Evolutionary conservation across 2,888 invertebrate genomes (phyloP), one percentile per base, ranked within the genome.

Genomic region (Tribolium freemani): DNA sequence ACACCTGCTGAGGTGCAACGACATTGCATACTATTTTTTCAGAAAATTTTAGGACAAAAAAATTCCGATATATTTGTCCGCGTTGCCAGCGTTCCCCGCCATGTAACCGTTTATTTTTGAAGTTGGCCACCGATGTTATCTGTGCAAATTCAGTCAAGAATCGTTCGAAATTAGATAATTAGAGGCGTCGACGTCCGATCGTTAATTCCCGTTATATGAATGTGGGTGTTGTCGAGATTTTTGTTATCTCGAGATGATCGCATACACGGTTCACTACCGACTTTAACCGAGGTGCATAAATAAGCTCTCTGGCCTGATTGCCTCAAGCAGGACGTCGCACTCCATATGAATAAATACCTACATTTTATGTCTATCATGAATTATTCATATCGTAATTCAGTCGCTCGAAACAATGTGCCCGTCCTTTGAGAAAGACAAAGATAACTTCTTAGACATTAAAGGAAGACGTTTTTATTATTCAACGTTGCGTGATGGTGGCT

Each of bases 1-100:
- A 75, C 76, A 77, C 78, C 76, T 78, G 76, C 75, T 75, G n/a
- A 74, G 58, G 77, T 77, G 75, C 77, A 77, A 76, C 77, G 78
- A 78, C 78, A 75, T 68, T 70, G 44, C 54, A 58, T 9, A 31
- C 1, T 3, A 9, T n/a, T 6, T 38, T 8, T 26, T 8, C 30
- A 2, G 16, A 31, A 46, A 60, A 60, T 57, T 31, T 53, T 38
- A 53, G 51, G 53, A n/a, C n/a, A 13, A 31, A 31, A 31, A 31
- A 31, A 31, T 31, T 31, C 31, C 31, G 2, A 31, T 2, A 16
- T 57, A 16, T 2, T 16, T 16, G 16, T 16, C 2, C 16, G 16
- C 16, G 60, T 16, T 46, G 50, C 48, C 70, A 64, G 54, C 54
- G 71, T 71, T 71, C 71, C 58, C 66, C 44, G 45, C 58, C 51